These are phyloP conservation scores for Leptoteleia sp. DNA, from an alignment of 1,140 invertebrate genomes.

Conservation along the genomic window DNA sequence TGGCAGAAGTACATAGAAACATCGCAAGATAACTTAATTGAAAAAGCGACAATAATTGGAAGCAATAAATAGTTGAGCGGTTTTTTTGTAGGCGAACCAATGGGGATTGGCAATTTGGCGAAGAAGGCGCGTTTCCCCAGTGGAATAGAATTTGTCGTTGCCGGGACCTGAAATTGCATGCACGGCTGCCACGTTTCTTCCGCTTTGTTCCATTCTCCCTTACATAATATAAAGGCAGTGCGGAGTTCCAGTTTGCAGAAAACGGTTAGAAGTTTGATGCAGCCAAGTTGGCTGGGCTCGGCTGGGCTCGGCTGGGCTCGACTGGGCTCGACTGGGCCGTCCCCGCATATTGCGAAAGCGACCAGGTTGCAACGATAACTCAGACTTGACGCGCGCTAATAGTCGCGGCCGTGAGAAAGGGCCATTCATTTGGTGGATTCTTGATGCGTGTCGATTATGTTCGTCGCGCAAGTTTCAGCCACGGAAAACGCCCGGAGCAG, in stretches of 20 bases:
- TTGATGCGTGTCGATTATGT: slow-evolving; percentile 54
- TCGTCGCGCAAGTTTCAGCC: slow-evolving; percentile 14
- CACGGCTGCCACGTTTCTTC: slow-evolving; percentile 38
- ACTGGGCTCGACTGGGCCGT: not conserved
- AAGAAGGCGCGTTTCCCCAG: too few species aligned
- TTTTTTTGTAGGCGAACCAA: too few species aligned
- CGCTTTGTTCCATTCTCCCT: slow-evolving; percentile 33
- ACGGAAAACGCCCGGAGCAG: slow-evolving; percentile 11
- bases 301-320: not conserved
- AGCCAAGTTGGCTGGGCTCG: slow-evolving; percentile 24
- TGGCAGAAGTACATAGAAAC: too few species aligned
- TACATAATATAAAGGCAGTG: slow-evolving; percentile 34
- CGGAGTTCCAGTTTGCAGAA: slow-evolving; percentile 47
- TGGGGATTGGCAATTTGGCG: too few species aligned
- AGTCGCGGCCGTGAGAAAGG: slow-evolving; percentile 59
- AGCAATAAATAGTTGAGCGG: too few species aligned
- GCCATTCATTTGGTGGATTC: slow-evolving; percentile 53
- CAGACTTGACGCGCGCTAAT: slow-evolving; percentile 58
- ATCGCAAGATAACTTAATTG: too few species aligned
- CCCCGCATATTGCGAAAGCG: slow-evolving; percentile 25
- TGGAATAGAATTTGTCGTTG: too few species aligned
- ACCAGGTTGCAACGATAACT: slow-evolving; percentile 57
- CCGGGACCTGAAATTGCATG: too few species aligned
- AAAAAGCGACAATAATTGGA: too few species aligned
- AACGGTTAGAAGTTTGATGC: slow-evolving; percentile 52